Evolutionary conservation across 1,140 invertebrate genomes (phyloP), one percentile per base, ranked within the genome.

Genomic region (Euglossa dilemma): DNA sequence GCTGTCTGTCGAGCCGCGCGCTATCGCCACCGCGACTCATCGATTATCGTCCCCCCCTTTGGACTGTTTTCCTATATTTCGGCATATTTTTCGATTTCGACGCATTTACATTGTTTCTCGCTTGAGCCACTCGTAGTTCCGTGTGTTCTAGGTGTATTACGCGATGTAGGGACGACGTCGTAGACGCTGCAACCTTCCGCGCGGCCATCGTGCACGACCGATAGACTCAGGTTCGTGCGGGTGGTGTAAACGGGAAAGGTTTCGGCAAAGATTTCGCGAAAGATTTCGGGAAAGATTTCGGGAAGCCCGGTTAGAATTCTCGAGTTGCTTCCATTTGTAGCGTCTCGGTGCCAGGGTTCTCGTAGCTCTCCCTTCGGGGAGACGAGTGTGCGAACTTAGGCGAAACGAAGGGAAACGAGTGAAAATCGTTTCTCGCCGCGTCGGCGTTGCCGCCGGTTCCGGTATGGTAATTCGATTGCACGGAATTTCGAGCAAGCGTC

Each of bases 91-190:
- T 82, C 80, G 63, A 82, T 82, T 76, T 76, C 73, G 72, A 82
- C 80, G 80, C 72, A 82, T 82, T 82, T 82, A 82, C 80, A 82
- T 82, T 76, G 63, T 82, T 82, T 82, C 61, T 82, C 45, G 72
- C 72, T 59, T 82, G 61, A 47, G 43, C 28, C 11, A n/a, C n/a
- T n/a, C n/a, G 7, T 74, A 76, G 63, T 20, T 75, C 52, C 54
- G 73, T 59, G 73, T 59, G 50, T 63, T 54, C 11, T 61, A 80
- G 47, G 16, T 61, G 77, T 71, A 56, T n/a, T 56, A 73, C 23
- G 56, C 69, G n/a, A 56, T 63, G 4, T 36, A 28, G 18, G 25
- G 25, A 54, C 61, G 50, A 64, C 11, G n/a, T 54, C 36, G 71
- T 23, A 16, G 66, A 47, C 66, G n/a, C 25, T 69, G 70, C 5